Conservation (phyloP, 2,113 vertebrate genomes). For the Sylvicapra grimmia region DNA sequence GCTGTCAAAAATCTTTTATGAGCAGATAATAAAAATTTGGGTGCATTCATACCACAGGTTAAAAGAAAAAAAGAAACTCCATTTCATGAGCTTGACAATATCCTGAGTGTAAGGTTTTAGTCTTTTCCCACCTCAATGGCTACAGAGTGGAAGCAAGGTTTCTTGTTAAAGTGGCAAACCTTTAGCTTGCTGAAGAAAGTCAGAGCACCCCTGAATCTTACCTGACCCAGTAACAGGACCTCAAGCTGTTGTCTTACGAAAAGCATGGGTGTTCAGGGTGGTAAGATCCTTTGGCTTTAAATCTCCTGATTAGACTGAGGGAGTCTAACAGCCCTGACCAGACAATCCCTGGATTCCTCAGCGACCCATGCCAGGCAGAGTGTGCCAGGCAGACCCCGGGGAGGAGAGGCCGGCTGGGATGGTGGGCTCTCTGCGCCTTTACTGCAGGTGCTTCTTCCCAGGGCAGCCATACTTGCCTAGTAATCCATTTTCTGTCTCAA, state of each 20-base stretch:
- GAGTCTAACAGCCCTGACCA: neutral
- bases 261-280: accelerated
- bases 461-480: conserved; percentile 83
- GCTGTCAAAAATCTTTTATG: neutral
- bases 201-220: neutral
- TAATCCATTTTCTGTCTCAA: conserved; percentile 97
- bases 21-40: neutral
- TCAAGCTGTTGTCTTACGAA: neutral
- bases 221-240: neutral
- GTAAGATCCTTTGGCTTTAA: neutral
- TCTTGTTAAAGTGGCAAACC: neutral
- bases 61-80: neutral
- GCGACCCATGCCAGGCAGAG: accelerated
- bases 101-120: neutral
- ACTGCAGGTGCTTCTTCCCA: neutral
- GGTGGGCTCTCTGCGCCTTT: accelerated
- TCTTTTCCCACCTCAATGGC: neutral
- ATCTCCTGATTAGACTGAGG: neutral
- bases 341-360: neutral
- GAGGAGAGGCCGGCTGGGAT: neutral
- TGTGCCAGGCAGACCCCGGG: neutral
- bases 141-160: neutral
- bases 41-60: neutral
- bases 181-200: neutral
- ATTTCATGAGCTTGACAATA: neutral